These are phyloP conservation scores for Cryptus armator DNA, from an alignment of 2,888 invertebrate genomes.

Conservation along the genomic window DNA sequence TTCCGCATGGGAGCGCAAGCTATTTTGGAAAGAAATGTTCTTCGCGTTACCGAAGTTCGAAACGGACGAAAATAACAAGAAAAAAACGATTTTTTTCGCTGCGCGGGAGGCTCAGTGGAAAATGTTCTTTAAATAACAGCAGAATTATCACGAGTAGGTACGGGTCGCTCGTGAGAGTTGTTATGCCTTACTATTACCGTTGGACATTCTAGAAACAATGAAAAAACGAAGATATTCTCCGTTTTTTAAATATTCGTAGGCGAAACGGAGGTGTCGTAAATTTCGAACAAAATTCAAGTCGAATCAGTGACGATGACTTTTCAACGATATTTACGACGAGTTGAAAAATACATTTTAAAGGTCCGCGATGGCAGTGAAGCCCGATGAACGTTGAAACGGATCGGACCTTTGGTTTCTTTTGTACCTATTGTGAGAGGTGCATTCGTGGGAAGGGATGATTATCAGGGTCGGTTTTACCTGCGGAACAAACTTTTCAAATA, in stretches of 20 bases:
- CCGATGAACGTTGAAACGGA: conserved; percentile 5
- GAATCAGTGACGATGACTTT: background rate
- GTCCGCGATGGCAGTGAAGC: background rate
- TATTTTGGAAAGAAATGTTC: conserved; percentile 1
- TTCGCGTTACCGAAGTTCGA: background rate
- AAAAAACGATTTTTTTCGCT: background rate
- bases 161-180: background rate
- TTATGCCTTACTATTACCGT: background rate
- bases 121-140: background rate
- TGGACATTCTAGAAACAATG: background rate
- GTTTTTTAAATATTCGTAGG: background rate
- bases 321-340: background rate
- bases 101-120: background rate
- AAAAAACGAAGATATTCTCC: background rate
- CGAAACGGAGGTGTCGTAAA: background rate
- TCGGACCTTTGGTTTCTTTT: conserved; percentile 5
- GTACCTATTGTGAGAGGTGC: background rate
- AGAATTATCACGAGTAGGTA: background rate
- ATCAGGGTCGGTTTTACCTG: conserved; percentile 13
- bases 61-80: background rate
- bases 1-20: background rate
- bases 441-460: conserved; percentile 14
- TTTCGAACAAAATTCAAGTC: background rate
- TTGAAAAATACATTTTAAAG: conserved; percentile 1
- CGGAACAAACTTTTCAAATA: background rate